These are phyloP conservation scores for Notodonta dromedarius DNA, from an alignment of 2,888 invertebrate genomes.

Conservation along the genomic window DNA sequence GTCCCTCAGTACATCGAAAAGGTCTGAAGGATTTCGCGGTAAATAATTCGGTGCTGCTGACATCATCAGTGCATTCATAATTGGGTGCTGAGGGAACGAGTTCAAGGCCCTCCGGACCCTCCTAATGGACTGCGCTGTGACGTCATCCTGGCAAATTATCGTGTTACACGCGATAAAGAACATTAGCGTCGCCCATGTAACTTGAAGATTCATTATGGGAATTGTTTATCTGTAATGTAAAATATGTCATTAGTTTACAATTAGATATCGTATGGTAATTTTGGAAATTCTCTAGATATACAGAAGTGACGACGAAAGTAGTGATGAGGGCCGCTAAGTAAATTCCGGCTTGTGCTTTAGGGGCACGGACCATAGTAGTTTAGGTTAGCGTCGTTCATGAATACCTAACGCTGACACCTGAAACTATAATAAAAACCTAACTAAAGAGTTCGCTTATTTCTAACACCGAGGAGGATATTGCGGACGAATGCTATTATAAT, in stretches of 20 bases:
- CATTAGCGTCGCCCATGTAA: background rate
- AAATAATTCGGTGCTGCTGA: conserved; percentile 45
- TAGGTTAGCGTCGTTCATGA: no score
- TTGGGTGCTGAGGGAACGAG: conserved; percentile 45
- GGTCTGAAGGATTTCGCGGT: conserved; percentile 43
- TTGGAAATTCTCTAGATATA: background rate
- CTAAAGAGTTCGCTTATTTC: no score
- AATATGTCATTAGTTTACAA: background rate
- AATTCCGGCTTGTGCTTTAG: no score
- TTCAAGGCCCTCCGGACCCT: background rate
- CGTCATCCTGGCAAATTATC: conserved; percentile 1
- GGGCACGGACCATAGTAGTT: no score
- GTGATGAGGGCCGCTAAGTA: no score
- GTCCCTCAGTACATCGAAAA: conserved; percentile 56
- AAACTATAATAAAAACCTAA: no score
- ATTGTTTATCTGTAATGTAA: background rate
- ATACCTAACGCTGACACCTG: no score
- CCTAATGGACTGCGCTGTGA: conserved; percentile 8
- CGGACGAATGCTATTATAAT: no score
- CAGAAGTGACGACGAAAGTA: no score
- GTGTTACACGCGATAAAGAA: background rate
- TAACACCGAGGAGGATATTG: no score
- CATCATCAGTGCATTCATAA: conserved; percentile 49
- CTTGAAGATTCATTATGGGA: background rate
- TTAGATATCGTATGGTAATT: background rate